These are phyloP conservation scores for Lacanobia wlatinum DNA, from an alignment of 2,888 invertebrate genomes.

Conservation along the genomic window DNA sequence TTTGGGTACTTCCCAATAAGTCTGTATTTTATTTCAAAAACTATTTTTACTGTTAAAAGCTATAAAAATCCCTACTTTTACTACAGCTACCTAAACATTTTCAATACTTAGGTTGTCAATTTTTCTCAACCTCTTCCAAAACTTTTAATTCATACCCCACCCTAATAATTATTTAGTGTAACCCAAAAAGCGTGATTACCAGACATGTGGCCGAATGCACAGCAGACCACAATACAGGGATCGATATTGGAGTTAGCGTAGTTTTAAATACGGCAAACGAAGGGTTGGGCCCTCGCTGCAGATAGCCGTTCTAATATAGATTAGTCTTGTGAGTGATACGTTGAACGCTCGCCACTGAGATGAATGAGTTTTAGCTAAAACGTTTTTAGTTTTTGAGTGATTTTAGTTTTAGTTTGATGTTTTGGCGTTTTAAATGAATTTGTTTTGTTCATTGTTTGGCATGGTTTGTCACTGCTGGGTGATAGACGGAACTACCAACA, in stretches of 20 bases:
- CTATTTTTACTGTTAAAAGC: background rate
- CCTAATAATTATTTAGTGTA: constrained; percentile 27
- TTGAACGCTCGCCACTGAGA: background rate
- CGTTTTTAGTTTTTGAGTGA: constrained; percentile 25
- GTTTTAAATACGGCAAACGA: constrained; percentile 83
- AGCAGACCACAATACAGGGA: constrained; percentile 68
- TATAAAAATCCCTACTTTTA: no score
- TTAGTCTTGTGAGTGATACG: constrained; percentile 60
- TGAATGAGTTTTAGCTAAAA: constrained; percentile 5
- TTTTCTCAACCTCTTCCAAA: background rate
- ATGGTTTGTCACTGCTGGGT: no score
- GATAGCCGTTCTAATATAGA: constrained; percentile 59
- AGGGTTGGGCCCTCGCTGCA: constrained; percentile 81
- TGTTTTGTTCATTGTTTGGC: no score
- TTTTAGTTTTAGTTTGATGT: constrained; percentile 14
- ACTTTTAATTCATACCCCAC: background rate
- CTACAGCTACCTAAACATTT: background rate
- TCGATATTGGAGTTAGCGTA: constrained; percentile 77
- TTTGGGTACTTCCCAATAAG: no score
- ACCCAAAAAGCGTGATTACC: constrained; percentile 47
- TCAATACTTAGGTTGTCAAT: background rate
- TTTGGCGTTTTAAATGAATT: no score
- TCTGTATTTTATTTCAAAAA: background rate
- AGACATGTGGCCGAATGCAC: constrained; percentile 63
- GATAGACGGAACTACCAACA: no score